Percentiles rank a stretch among this genome's conserved stretches.
phyloP scores from a whole-genome alignment of 2,888 invertebrate genomes.

The Mactromeris polynyma region DNA sequence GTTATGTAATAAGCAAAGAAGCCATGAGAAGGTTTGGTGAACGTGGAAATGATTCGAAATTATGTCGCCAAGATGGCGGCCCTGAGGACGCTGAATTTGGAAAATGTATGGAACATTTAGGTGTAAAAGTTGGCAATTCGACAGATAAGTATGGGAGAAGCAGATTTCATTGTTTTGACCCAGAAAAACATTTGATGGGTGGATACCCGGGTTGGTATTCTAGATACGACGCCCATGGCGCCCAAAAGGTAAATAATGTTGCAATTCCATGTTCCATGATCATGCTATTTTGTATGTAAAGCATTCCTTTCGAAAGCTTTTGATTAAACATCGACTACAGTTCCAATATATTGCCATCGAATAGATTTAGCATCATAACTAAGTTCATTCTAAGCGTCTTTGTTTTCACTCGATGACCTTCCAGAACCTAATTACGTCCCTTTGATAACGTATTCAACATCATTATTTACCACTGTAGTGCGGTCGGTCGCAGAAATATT shows the following conservation, averaged over 20 bases:
- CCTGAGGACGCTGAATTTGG: constrained; percentile 85
- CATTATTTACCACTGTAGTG: too few species aligned
- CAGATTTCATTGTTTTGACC: constrained; percentile 85
- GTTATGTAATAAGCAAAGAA: constrained; percentile 96
- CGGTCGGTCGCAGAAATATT: too few species aligned
- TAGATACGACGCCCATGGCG: constrained; percentile 81
- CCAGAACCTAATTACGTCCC: too few species aligned
- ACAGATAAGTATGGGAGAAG: constrained; percentile 80
- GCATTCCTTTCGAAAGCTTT: neutral
- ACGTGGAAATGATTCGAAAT: constrained; percentile 85
- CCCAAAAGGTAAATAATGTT: constrained; percentile 74
- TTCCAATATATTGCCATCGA: neutral
- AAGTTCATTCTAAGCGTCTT: too few species aligned
- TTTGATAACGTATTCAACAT: too few species aligned
- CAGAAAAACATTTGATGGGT: constrained; percentile 80
- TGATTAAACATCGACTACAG: neutral
- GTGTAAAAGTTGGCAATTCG: constrained; percentile 81
- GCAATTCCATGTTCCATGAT: neutral
- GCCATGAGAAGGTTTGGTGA: constrained; percentile 92
- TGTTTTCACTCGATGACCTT: too few species aligned
- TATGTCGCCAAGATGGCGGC: constrained; percentile 78
- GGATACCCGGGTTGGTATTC: constrained; percentile 83
- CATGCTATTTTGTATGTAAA: too few species aligned
- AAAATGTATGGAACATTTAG: constrained; percentile 81
- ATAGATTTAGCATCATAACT: too few species aligned